Evolutionary conservation across 2,113 vertebrate genomes (phyloP), one percentile per base, ranked within the genome.

Genomic region (Salminus brasiliensis): DNA sequence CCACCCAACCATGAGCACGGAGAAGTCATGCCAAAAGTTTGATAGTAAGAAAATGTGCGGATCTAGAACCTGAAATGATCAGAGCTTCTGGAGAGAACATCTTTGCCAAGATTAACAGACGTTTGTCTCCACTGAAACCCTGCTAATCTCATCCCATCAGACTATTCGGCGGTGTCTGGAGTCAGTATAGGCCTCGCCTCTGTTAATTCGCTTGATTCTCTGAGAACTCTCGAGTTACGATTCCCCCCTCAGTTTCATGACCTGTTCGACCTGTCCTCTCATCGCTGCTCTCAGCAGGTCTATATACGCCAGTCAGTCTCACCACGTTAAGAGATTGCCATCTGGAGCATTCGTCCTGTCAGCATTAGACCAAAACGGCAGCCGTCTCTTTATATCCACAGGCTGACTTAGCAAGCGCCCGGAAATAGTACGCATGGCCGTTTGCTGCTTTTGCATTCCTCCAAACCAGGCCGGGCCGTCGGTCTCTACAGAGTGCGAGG

Each of bases 31-130:
- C 76, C 81, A 75, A 73, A 67, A 41, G 30, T 53, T 16, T 57
- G 2, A 4, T 3, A 36, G n/a, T 12, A 59, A 13, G 55, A 13
- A 25, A 59, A 2, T 21, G 12, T 23, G n/a, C 5, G 34, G 21
- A 5, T 63, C 60, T 34, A 66, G 52, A 27, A 52, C 52, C 45
- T 10, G 52, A 30, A n/a, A n/a, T n/a, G n/a, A n/a, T n/a, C n/a
- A n/a, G n/a, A n/a, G n/a, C n/a, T n/a, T n/a, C n/a, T n/a, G n/a
- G n/a, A n/a, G n/a, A n/a, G n/a, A n/a, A n/a, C n/a, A 3, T 76
- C 30, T 81, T 81, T 85, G 80, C 83, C 83, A 84, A n/a, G n/a
- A n/a, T n/a, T n/a, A n/a, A n/a, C n/a, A n/a, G n/a, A 78, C 74
- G n/a, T 52, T 65, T 18, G 4, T 43, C 43, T 23, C n/a, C 29